phyloP scores from a whole-genome alignment of 2,888 invertebrate species.

The Phortica magna region DNA sequence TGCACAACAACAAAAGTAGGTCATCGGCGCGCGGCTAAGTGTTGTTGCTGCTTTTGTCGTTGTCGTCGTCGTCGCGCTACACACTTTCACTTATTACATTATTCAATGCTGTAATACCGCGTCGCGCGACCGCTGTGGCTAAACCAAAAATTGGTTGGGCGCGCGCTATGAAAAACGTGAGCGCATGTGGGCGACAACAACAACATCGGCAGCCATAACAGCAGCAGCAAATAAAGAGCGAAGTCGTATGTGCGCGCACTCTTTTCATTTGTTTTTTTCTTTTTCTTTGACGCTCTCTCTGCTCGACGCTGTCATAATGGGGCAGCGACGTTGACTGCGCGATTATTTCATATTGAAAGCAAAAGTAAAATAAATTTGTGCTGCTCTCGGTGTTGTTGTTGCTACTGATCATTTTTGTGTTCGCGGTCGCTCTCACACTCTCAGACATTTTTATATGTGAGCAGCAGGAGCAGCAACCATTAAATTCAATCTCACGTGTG shows the following conservation, averaged over 20 bases:
- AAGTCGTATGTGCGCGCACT: slow-evolving; percentile 42
- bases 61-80: slow-evolving; percentile 54
- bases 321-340: slow-evolving; percentile 39
- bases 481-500: slow-evolving; percentile 24
- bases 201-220: slow-evolving; percentile 7
- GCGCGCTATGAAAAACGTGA: slow-evolving; percentile 42
- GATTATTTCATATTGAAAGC: slow-evolving; percentile 78
- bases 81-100: slow-evolving; percentile 94
- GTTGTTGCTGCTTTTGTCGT: slow-evolving; percentile 18
- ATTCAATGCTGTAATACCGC: slow-evolving; percentile 75
- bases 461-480: not conserved
- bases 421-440: not conserved
- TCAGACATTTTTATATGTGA: not conserved
- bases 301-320: slow-evolving; percentile 32
- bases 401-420: slow-evolving; percentile 31
- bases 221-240: slow-evolving; percentile 19
- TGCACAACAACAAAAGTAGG: slow-evolving; percentile 85
- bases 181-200: slow-evolving; percentile 37
- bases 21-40: slow-evolving; percentile 79
- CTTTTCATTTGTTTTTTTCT: slow-evolving; percentile 48
- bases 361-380: slow-evolving; percentile 70
- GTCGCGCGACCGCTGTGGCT: not conserved
- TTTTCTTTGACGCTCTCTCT: not conserved
- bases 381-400: slow-evolving; percentile 29
- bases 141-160: slow-evolving; percentile 2